Evolutionary conservation across 2,888 invertebrate species (phyloP), one percentile per base, ranked within the genome.

Genomic region (Dichetophora obliterata): DNA sequence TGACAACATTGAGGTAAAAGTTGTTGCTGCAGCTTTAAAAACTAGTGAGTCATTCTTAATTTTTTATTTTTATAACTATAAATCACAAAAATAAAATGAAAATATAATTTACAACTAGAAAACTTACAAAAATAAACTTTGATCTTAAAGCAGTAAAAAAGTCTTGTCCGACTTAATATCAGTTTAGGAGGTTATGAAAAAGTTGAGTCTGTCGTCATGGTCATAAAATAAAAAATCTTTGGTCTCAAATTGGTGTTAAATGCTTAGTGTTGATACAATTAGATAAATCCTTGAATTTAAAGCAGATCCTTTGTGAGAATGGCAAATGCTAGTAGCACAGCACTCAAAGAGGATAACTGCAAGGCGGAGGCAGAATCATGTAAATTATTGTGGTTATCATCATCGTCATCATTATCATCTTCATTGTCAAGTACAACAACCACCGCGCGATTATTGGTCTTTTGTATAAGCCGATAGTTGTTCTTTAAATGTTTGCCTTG

Each of bases 391-490:
- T 34, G 22, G n/a, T 72, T 14, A 11, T 43, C 24, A 8, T 68
- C 75, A 50, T 77, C 54, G 4, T 66, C 43, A 31, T 75, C 73
- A 48, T 75, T 50, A 11, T 63, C 48, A 57, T 70, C 72, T 57
- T 71, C 52, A 19, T 77, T 71, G 34, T 77, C 52, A 9, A 73
- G 31, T 24, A 86, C 86, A n/a, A 85, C 77, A 6, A 86, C 82
- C 34, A 88, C 82, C 11, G 86, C 84, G 14, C 88, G 87, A 76
- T 87, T 85, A 27, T 87, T 84, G 24, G 78, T 81, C 61, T 82
- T 81, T 78, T 89, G 88, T 50, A 86, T 78, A 43, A 79, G 79
- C 9, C 92, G 88, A 81, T 88, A 91, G 80, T 91, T 92, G 79
- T 89, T 86, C 31, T 84, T 87, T 77, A 92, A 81, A 22, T 85